Percentiles rank a stretch among this genome's conserved stretches.
Evolutionary conservation across 2,797 vertebrate species (phyloP).

Genomic region (Lagodon rhomboides): DNA sequence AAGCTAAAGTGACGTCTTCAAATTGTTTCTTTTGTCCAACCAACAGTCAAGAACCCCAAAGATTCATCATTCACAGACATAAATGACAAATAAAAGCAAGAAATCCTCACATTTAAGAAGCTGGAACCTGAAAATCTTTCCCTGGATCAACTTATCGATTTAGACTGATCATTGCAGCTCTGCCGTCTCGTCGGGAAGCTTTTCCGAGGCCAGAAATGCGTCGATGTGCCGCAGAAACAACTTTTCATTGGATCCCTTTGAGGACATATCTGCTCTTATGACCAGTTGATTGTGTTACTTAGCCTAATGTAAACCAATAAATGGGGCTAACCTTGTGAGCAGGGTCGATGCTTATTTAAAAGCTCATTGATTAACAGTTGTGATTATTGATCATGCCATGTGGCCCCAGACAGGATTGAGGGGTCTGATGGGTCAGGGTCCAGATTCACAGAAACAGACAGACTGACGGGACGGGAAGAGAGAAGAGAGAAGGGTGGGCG

Average conservation of each 20-base stretch:
- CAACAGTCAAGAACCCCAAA: too few relatives aligned
- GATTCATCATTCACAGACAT: too few relatives aligned
- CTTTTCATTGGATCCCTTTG: slow-evolving; percentile 28
- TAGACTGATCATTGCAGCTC: too few relatives aligned
- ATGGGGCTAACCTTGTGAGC: slow-evolving; percentile 83
- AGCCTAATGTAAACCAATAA: slow-evolving; percentile 83
- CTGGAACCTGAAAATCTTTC: too few relatives aligned
- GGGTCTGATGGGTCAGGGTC: slow-evolving; percentile 74
- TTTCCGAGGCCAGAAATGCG: not conserved
- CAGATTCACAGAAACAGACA: slow-evolving; percentile 44
- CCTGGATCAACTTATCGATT: too few relatives aligned
- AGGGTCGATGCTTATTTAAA: slow-evolving; percentile 88
- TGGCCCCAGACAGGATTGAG: slow-evolving; percentile 81
- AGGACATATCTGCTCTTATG: slow-evolving; percentile 55
- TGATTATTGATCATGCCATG: slow-evolving; percentile 87
- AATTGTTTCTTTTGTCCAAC: too few relatives aligned
- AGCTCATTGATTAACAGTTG: slow-evolving; percentile 90
- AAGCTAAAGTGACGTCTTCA: too few relatives aligned
- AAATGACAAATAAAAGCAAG: too few relatives aligned
- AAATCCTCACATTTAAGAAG: too few relatives aligned
- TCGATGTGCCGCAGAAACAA: not conserved
- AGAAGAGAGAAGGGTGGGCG: not conserved
- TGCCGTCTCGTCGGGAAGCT: too few relatives aligned
- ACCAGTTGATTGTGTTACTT: slow-evolving; percentile 73
- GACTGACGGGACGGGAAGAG: not conserved